Evolutionary conservation across 2,888 invertebrate species (phyloP).

Genomic region (Penaeus monodon): DNA sequence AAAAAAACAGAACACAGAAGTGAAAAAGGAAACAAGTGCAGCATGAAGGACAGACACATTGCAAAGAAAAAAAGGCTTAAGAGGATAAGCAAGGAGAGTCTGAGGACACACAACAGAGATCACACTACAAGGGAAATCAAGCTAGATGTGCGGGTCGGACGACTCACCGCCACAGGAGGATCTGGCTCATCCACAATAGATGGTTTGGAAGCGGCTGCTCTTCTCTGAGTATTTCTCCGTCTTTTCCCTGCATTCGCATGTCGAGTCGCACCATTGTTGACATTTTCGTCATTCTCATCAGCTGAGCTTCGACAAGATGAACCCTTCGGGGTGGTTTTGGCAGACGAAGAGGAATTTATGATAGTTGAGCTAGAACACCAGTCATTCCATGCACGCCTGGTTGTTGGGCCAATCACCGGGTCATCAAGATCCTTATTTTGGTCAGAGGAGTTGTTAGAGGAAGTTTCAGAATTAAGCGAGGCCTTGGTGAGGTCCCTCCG

Average conservation of each 20-base stretch:
- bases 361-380: slow-evolving; percentile 72
- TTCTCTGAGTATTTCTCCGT: slow-evolving; percentile 59
- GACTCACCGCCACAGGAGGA: slow-evolving; percentile 60
- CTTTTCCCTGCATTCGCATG: slow-evolving; percentile 59
- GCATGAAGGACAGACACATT: background rate
- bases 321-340: slow-evolving; percentile 51
- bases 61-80: background rate
- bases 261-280: slow-evolving; percentile 41
- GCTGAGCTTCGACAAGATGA: slow-evolving; percentile 52
- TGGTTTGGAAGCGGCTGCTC: slow-evolving; percentile 63
- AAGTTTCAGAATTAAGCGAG: slow-evolving; percentile 52
- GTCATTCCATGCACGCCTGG: slow-evolving; percentile 82
- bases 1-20: background rate
- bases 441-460: slow-evolving; percentile 61
- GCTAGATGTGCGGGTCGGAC: background rate
- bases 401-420: slow-evolving; percentile 77
- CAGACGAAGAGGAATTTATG: slow-evolving; percentile 41
- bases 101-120: background rate
- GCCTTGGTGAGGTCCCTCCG: slow-evolving; percentile 73
- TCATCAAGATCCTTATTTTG: slow-evolving; percentile 66
- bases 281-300: slow-evolving; percentile 57
- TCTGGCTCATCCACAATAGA: slow-evolving; percentile 64
- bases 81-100: background rate
- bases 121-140: no score
- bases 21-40: slow-evolving; percentile 9